These are phyloP conservation scores for Ctenicera cuprea DNA, from an alignment of 2,888 invertebrate genomes.

Conservation along the genomic window DNA sequence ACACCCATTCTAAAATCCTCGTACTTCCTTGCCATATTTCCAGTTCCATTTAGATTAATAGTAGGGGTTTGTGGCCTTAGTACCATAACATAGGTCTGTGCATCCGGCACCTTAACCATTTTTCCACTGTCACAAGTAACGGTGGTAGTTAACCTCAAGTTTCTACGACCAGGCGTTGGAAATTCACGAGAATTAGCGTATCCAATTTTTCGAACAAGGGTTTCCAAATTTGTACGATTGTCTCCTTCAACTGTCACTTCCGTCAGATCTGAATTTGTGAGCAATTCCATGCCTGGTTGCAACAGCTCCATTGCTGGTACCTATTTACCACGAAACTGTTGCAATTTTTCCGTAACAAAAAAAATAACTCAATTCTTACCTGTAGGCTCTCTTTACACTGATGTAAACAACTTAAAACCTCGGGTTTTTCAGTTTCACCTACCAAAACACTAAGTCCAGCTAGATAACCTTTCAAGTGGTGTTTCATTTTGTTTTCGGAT, in stretches of 20 bases:
- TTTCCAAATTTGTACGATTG: slow-evolving; percentile 92
- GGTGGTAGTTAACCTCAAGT: slow-evolving; percentile 87
- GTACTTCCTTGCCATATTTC: slow-evolving; percentile 89
- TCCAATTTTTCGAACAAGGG: slow-evolving; percentile 88
- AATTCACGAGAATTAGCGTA: slow-evolving; percentile 94
- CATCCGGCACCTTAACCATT: slow-evolving; percentile 82
- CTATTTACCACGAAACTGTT: slow-evolving; percentile 60
- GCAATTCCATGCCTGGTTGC: slow-evolving; percentile 86
- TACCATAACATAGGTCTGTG: slow-evolving; percentile 92
- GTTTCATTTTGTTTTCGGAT: slow-evolving; percentile 92
- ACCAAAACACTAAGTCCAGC: slow-evolving; percentile 89
- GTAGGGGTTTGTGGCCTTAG: slow-evolving; percentile 89
- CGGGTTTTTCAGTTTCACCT: slow-evolving; percentile 83
- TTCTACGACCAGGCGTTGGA: slow-evolving; percentile 96
- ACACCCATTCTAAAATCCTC: slow-evolving; percentile 91
- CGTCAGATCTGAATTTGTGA: slow-evolving; percentile 85
- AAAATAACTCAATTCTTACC: slow-evolving; percentile 59
- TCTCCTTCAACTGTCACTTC: slow-evolving; percentile 95
- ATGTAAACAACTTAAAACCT: slow-evolving; percentile 85
- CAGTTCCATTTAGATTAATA: slow-evolving; percentile 87
- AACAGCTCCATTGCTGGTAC: slow-evolving; percentile 85
- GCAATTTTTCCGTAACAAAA: slow-evolving; percentile 55
- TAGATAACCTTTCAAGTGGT: slow-evolving; percentile 92
- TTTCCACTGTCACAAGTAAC: slow-evolving; percentile 86
- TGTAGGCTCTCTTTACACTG: slow-evolving; percentile 88